These are phyloP conservation scores for Macrobrachium rosenbergii DNA, from an alignment of 1,140 invertebrate genomes.

Conservation along the genomic window DNA sequence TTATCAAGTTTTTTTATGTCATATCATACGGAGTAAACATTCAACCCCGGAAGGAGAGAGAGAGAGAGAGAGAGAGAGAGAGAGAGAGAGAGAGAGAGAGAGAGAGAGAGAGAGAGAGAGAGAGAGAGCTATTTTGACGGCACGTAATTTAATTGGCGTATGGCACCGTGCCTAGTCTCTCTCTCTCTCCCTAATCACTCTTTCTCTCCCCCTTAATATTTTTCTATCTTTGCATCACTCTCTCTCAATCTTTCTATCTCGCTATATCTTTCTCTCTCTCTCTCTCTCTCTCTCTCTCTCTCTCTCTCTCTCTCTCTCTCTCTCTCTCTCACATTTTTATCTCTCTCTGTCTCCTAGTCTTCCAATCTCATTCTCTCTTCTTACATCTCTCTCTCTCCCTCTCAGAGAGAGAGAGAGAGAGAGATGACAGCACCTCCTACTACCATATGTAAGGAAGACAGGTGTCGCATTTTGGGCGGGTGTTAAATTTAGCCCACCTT, in stretches of 20 bases:
- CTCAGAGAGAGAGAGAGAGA: not conserved
- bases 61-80: not conserved
- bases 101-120: not conserved
- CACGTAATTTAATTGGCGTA: not conserved
- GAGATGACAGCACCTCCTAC: no score
- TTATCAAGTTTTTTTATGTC: no score
- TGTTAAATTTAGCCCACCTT: not conserved
- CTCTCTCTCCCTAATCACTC: not conserved
- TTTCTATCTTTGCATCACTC: not conserved
- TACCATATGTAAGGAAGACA: no score
- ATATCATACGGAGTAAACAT: no score
- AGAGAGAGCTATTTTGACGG: not conserved
- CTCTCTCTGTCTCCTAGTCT: not conserved
- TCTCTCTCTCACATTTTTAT: not conserved
- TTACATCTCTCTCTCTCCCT: conserved; percentile 3
- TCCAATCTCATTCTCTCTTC: not conserved
- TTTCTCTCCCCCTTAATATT: no score
- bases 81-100: not conserved
- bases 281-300: not conserved
- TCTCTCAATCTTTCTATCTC: conserved; percentile 11
- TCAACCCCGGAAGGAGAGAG: not conserved
- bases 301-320: conserved; percentile 12
- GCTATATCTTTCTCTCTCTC: not conserved
- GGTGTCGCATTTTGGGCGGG: no score
- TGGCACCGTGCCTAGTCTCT: not conserved